phyloP scores from a whole-genome alignment of 2,113 vertebrate species.

The Zosterops japonicus region DNA sequence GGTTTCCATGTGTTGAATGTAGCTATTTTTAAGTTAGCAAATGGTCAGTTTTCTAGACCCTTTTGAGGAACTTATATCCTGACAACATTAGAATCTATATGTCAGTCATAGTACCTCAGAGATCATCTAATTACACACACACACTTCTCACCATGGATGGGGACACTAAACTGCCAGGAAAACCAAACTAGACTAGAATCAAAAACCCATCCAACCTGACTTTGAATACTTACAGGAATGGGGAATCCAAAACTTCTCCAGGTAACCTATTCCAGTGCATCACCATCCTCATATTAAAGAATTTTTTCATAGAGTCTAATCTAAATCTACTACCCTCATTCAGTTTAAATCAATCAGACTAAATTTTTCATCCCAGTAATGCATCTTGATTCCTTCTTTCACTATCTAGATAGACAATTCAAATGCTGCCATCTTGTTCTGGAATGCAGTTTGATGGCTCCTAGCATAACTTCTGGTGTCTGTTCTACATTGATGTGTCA shows the following conservation, averaged over 20 bases:
- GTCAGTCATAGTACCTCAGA: not conserved
- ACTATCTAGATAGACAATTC: not conserved
- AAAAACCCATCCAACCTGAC: not conserved
- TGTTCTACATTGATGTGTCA: not conserved
- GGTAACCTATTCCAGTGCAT: no score
- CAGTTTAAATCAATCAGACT: not conserved
- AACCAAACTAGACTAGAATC: not conserved
- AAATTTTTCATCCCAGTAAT: not conserved
- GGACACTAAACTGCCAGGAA: not conserved
- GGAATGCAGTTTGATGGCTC: not conserved
- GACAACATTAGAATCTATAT: not conserved
- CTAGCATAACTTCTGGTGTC: not conserved
- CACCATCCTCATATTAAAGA: not conserved
- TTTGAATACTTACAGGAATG: not conserved
- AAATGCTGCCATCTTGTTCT: not conserved
- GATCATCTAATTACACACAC: not conserved
- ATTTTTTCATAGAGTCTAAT: not conserved
- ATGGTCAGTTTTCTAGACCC: not conserved
- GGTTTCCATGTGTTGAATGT: not conserved
- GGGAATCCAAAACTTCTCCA: not conserved
- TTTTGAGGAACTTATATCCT: not conserved
- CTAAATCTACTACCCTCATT: not conserved
- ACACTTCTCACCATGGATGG: no score
- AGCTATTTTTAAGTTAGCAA: not conserved
- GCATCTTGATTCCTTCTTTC: not conserved